Evolutionary conservation across 1,140 invertebrate species (phyloP).

Genomic region (Drosophila funebris): DNA sequence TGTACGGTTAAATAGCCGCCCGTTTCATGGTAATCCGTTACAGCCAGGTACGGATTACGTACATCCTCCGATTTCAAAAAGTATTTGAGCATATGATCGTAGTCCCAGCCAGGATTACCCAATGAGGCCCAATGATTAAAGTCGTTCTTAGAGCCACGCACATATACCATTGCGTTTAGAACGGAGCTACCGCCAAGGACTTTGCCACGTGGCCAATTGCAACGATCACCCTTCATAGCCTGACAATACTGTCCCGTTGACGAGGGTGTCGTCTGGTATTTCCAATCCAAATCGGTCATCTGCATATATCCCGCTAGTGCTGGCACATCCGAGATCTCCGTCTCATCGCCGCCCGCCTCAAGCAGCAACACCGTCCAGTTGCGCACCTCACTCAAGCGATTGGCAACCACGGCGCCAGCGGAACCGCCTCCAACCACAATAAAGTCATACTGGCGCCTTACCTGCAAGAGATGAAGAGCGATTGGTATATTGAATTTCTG

Average conservation of each 20-base stretch:
- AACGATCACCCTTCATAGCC: constrained; percentile 92
- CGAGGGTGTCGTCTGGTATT: constrained; percentile 94
- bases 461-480: constrained; percentile 83
- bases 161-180: constrained; percentile 97
- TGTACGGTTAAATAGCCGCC: constrained; percentile 94
- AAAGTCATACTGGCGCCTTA: constrained; percentile 91
- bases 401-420: constrained; percentile 96
- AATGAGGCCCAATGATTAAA: constrained; percentile 95
- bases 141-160: constrained; percentile 94
- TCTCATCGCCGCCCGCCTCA: constrained; percentile 93
- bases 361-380: constrained; percentile 92
- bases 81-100: constrained; percentile 93
- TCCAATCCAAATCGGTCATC: constrained; percentile 94
- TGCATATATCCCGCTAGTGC: constrained; percentile 90
- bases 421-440: constrained; percentile 95
- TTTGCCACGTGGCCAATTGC: constrained; percentile 94
- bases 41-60: constrained; percentile 90
- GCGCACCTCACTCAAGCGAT: constrained; percentile 91
- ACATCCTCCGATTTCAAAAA: constrained; percentile 96
- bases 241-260: constrained; percentile 90
- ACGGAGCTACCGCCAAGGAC: constrained; percentile 97
- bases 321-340: constrained; percentile 91
- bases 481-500: neutral
- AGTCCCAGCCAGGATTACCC: constrained; percentile 96
- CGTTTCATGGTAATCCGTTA: constrained; percentile 89